Evolutionary conservation across 2,797 vertebrate genomes (phyloP).

Genomic region (Myotis vivesi): DNA sequence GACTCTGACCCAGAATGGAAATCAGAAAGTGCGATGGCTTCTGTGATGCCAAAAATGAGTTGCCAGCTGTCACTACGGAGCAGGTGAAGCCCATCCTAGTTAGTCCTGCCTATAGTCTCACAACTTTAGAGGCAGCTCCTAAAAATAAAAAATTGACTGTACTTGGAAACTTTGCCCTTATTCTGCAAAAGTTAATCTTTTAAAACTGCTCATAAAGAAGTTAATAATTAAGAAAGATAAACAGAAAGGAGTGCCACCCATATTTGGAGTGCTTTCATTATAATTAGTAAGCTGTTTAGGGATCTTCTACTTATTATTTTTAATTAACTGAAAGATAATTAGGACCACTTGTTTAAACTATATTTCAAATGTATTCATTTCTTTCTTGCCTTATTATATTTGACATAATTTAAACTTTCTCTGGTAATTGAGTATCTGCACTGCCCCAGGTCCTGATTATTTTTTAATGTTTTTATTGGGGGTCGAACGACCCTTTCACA

Average conservation of each 20-base stretch:
- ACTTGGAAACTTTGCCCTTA: neutral
- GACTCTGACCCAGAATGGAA: neutral
- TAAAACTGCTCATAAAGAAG: neutral
- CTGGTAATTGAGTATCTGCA: neutral
- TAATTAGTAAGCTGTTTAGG: neutral
- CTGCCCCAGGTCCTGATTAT: too few species aligned
- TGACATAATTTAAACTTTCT: neutral
- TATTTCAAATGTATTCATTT: conserved; percentile 13
- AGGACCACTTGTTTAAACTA: neutral
- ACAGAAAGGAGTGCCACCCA: neutral
- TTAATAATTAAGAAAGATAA: neutral
- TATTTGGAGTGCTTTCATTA: neutral
- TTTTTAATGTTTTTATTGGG: too few species aligned
- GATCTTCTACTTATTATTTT: neutral
- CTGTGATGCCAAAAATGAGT: neutral
- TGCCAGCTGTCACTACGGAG: neutral
- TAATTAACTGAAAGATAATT: neutral
- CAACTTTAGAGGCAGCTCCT: neutral
- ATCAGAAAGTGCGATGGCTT: neutral
- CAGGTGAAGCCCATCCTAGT: neutral
- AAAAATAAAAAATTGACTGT: neutral
- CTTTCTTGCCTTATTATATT: neutral
- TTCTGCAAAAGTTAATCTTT: conserved; percentile 4
- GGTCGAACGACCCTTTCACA: too few species aligned
- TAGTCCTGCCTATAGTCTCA: neutral